Evolutionary conservation across 2,797 vertebrate genomes (phyloP).

Genomic region (Rousettus madagascariensis): DNA sequence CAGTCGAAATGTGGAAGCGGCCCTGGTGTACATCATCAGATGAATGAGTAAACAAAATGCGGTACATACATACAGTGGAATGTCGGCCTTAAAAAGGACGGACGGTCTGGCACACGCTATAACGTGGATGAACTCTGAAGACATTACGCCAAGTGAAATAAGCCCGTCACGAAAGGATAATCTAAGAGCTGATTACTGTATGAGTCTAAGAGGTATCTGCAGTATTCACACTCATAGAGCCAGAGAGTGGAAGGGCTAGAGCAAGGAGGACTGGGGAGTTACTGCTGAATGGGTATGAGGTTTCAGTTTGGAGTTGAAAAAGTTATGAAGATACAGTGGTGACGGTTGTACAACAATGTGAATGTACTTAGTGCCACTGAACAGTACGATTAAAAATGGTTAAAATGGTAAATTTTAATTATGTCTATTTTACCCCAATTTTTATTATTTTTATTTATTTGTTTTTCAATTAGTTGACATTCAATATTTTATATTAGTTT

Average conservation of each 20-base stretch:
- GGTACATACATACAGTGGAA: not conserved
- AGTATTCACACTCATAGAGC: not conserved
- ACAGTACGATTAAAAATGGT: not conserved
- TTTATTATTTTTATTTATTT: no score
- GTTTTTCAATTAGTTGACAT: no score
- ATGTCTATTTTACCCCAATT: not conserved
- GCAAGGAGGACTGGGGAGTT: accelerated
- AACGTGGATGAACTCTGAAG: not conserved
- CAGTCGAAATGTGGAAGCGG: not conserved
- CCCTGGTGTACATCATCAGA: not conserved
- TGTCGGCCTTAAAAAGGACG: not conserved
- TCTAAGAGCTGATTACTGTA: not conserved
- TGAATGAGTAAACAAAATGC: not conserved
- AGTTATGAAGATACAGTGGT: not conserved
- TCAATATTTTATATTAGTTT: no score
- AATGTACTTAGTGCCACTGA: not conserved
- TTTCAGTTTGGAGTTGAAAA: not conserved
- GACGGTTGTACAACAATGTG: accelerated
- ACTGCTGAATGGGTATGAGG: not conserved
- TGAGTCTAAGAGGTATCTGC: not conserved
- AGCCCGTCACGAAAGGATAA: not conserved
- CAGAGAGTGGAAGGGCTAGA: not conserved
- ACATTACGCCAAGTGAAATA: not conserved
- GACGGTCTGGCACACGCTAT: not conserved
- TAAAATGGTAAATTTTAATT: not conserved